phyloP scores from a whole-genome alignment of 2,888 invertebrate genomes.

The Thymelicus acteon region DNA sequence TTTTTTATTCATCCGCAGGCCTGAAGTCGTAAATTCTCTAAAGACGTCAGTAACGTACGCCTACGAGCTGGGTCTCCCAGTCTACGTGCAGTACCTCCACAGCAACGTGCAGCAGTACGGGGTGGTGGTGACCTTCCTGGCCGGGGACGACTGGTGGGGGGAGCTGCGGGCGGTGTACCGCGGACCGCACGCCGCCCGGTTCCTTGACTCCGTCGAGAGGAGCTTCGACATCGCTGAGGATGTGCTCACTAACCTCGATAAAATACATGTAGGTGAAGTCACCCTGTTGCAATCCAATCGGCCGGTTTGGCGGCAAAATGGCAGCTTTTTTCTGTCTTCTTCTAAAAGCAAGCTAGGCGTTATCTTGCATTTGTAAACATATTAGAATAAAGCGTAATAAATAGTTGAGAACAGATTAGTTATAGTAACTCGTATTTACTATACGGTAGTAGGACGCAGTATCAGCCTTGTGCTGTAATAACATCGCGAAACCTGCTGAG shows the following conservation, averaged over 20 bases:
- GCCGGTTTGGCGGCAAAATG: too few species aligned
- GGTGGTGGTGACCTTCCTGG: conserved; percentile 64
- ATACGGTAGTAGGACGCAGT: too few species aligned
- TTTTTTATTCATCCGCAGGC: conserved; percentile 52
- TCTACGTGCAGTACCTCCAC: conserved; percentile 73
- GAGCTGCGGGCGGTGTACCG: conserved; percentile 59
- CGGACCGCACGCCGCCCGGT: conserved; percentile 59
- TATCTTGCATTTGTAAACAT: too few species aligned
- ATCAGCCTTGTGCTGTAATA: too few species aligned
- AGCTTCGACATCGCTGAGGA: conserved; percentile 68
- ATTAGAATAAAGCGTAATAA: too few species aligned
- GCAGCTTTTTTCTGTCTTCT: too few species aligned
- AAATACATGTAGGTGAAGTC: conserved; percentile 67
- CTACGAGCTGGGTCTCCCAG: conserved; percentile 66
- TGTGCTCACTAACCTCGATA: conserved; percentile 68
- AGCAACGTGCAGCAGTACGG: conserved; percentile 65
- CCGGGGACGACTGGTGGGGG: conserved; percentile 75
- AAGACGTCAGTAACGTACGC: conserved; percentile 63
- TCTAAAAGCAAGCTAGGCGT: too few species aligned
- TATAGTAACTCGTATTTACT: too few species aligned
- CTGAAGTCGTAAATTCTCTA: conserved; percentile 55
- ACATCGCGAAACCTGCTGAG: too few species aligned
- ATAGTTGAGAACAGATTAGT: too few species aligned
- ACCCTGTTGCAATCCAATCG: too few species aligned
- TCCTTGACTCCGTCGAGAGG: conserved; percentile 65